Evolutionary conservation across 2,888 invertebrate genomes (phyloP), one percentile per base, ranked within the genome.

Genomic region (Silvanus unidentatus): DNA sequence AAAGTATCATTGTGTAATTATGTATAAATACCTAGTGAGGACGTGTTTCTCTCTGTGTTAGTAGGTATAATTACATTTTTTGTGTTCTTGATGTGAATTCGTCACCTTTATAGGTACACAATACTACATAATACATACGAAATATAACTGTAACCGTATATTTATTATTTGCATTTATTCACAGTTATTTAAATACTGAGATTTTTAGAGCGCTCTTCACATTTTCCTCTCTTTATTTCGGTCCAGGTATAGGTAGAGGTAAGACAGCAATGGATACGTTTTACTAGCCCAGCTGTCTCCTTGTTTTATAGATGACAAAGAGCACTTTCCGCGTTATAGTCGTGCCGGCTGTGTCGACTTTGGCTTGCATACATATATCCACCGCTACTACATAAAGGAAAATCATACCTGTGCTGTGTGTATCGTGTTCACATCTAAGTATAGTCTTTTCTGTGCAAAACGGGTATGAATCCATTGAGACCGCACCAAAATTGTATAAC

Each of bases 291-390:
- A 66, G 65, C 62, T 66, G 66, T 62, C 64, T 64, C 64, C 58
- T 59, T 60, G 62, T 65, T 66, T 66, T 66, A 66, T 66, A 64
- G 64, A 65, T 63, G 65, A 64, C 64, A 65, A 65, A 64, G 63
- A 64, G 64, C 64, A 63, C 60, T 64, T 65, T 58, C 57, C 59
- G 59, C 54, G 63, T 65, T 65, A 65, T 62, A 59, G 60, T 61
- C 55, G 54, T 54, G 57, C 65, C 63, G 64, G 62, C 65, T 63
- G 66, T 57, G 57, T 53, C 53, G 50, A 50, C 49, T 37, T 37
- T 37, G 37, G 37, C 37, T 37, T 62, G 58, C 58, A 60, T 35
- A n/a, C n/a, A n/a, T 59, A 60, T 54, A 53, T 56, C 56, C 54
- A 43, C 52, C 46, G 50, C 37, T 15, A 13, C 13, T 12, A 41